phyloP scores from a whole-genome alignment of 2,797 vertebrate genomes.

The Liparis tanakae region DNA sequence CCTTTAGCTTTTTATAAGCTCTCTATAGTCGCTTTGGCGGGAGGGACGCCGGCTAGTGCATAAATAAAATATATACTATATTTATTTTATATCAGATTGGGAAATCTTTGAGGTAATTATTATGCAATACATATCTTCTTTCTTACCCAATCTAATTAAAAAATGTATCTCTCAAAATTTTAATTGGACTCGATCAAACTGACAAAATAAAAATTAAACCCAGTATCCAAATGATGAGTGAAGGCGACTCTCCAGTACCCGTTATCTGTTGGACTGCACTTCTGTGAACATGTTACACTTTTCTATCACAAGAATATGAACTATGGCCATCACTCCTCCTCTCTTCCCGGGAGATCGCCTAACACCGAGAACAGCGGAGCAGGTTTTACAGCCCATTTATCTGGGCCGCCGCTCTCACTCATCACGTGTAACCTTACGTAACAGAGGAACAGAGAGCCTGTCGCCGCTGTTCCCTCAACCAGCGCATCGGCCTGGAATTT shows the following conservation, averaged over 20 bases:
- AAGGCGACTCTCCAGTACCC: background rate
- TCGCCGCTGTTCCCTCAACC: slow-evolving; percentile 39
- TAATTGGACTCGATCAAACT: background rate
- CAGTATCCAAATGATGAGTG: background rate
- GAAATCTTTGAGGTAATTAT: background rate
- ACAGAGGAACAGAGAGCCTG: slow-evolving; percentile 53
- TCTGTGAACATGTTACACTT: background rate
- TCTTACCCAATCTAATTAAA: background rate
- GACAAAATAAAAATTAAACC: background rate
- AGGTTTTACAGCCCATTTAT: slow-evolving; percentile 42
- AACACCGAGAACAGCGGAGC: slow-evolving; percentile 5
- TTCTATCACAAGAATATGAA: slow-evolving; percentile 6
- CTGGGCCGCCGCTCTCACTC: slow-evolving; percentile 36
- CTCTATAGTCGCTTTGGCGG: background rate
- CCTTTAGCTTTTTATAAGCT: background rate
- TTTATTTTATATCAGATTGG: no score
- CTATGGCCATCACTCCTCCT: slow-evolving; percentile 5
- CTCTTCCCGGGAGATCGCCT: slow-evolving; percentile 15
- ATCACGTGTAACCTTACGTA: slow-evolving; percentile 62
- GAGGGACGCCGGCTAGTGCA: background rate
- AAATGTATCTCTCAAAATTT: no score
- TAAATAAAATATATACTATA: background rate
- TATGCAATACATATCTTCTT: background rate
- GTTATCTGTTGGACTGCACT: background rate
- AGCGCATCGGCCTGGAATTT: slow-evolving; percentile 37